Evolutionary conservation across 2,113 vertebrate species (phyloP).

Genomic region (Petaurus breviceps): DNA sequence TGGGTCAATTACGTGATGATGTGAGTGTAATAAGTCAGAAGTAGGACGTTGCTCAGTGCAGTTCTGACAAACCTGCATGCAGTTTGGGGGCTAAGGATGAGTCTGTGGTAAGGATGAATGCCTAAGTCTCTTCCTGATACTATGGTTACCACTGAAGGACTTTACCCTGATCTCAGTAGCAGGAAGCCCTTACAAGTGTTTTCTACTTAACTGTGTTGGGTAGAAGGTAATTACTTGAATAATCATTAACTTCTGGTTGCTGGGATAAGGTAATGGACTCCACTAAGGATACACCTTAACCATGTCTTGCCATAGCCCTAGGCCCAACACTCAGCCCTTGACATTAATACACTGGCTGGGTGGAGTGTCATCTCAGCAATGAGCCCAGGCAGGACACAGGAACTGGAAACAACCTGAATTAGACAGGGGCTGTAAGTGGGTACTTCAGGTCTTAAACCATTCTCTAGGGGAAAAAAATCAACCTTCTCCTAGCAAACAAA

Average conservation of each 20-base stretch:
- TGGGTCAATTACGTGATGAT: neutral
- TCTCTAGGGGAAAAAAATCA: neutral
- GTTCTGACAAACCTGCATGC: neutral
- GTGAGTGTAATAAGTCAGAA: fast-evolving
- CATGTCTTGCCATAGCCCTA: neutral
- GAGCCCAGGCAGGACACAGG: neutral
- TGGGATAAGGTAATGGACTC: neutral
- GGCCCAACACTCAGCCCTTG: neutral
- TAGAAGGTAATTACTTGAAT: neutral
- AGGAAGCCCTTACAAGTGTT: neutral
- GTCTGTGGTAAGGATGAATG: neutral
- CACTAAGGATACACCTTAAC: neutral
- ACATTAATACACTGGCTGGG: neutral
- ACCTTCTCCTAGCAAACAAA: neutral
- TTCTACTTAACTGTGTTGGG: neutral
- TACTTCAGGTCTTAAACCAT: neutral
- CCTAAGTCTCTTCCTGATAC: neutral
- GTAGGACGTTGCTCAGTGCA: fast-evolving
- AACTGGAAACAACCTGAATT: neutral
- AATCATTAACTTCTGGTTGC: neutral
- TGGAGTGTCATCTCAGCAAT: neutral
- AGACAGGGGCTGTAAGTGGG: neutral
- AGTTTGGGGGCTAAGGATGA: neutral
- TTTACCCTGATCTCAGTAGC: fast-evolving
- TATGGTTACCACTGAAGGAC: neutral